Percentiles rank a stretch among this genome's conserved stretches.
Conservation (phyloP, 2,888 invertebrate species). For the Apotomis turbidana region DNA sequence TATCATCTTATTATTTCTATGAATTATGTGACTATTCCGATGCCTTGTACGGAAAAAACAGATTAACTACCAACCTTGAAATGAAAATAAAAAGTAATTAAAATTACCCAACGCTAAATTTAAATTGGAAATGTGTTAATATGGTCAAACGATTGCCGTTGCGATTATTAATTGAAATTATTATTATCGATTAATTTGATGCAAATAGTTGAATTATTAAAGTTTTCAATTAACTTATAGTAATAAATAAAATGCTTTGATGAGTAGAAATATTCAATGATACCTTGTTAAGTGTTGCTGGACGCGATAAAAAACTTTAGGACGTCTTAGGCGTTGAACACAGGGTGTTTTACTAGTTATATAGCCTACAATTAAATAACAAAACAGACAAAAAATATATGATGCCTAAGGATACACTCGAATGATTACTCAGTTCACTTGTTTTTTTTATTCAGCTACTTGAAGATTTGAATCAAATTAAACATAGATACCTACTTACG, state of each 20-base stretch:
- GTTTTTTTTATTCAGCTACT: no score
- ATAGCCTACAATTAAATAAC: no score
- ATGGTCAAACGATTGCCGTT: slow-evolving; percentile 21
- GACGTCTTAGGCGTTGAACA: background rate
- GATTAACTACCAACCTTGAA: slow-evolving; percentile 17
- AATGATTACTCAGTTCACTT: no score
- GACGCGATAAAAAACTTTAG: slow-evolving; percentile 12
- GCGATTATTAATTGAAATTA: slow-evolving; percentile 36
- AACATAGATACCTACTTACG: no score
- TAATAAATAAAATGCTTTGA: slow-evolving; percentile 20
- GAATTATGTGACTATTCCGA: slow-evolving; percentile 17
- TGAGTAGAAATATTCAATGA: slow-evolving; percentile 5
- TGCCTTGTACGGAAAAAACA: slow-evolving; percentile 24
- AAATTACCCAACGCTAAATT: slow-evolving; percentile 23
- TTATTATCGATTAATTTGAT: slow-evolving; percentile 34
- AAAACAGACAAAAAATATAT: no score
- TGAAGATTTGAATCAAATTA: no score
- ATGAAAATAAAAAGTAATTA: slow-evolving; percentile 22
- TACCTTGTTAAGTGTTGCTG: background rate
- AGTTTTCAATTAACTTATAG: slow-evolving; percentile 24
- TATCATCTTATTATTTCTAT: slow-evolving; percentile 23
- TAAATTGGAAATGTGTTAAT: slow-evolving; percentile 31
- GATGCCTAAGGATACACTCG: no score
- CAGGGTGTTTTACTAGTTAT: background rate
- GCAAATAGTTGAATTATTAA: slow-evolving; percentile 26